Base-by-base conservation (phyloP, 1,140 invertebrate species). In the Ctenoplectra terminalis region DNA sequence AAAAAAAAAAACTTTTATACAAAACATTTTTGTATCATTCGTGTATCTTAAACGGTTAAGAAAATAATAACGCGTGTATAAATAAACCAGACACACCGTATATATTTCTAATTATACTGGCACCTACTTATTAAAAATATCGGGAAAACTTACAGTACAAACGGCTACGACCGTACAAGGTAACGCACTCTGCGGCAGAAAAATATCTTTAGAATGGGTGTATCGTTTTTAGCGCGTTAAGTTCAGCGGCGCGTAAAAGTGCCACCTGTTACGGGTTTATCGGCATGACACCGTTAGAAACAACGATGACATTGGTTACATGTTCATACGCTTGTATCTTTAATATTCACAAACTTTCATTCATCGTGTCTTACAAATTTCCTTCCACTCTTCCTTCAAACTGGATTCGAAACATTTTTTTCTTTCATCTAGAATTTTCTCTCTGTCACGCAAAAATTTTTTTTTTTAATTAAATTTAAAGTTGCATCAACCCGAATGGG, bases 231-330 rank as follows among this genome's bases (percentile, higher is more conserved):
- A 60, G 71, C 20, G 71, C 40, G 43, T 60, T 26, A 63, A 75
- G 17, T 29, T 46, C 23, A 75, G 11, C 40, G 11, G 43, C 7
- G 61, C n/a, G 29, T 46, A 64, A 63, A 63, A 37, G n/a, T 75
- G 34, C 73, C 34, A 75, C 73, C 46, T 75, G 58, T 74, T 74
- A 74, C 60, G n/a, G 29, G 31, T 37, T 63, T 63, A 37, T 52
- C 43, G 58, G 58, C 34, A 20, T 15, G 17, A 37, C 31, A 63
- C 73, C 60, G 46, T 75, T 74, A 63, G 56, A 31, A n/a, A 29
- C 13, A n/a, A 29, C 13, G 40, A 31, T 50, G 9, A 64, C n/a
- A 40, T 63, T 31, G 31, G 31, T 11, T 46, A 40, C 43, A 17
- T 5, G 26, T 34, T 56, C 20, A 29, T 9, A 15, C 26, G n/a